These are phyloP conservation scores for Trypoxylon attenuatum DNA, from an alignment of 2,888 invertebrate genomes.

Conservation along the genomic window DNA sequence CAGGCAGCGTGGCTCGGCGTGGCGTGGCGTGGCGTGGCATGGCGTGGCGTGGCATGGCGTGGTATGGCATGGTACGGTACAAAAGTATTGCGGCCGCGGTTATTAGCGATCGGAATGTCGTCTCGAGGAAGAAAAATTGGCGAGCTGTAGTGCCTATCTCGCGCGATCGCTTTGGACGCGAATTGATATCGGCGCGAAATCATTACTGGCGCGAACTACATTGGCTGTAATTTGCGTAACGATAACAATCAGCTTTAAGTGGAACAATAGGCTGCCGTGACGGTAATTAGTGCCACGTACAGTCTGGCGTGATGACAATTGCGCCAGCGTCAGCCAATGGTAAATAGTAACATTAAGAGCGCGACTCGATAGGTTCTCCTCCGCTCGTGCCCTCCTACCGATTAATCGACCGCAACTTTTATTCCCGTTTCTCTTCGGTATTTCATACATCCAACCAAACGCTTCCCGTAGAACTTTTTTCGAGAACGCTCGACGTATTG, in stretches of 20 bases:
- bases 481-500: too few species aligned
- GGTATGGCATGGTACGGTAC: too few species aligned
- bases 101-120: slow-evolving; percentile 44
- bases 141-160: slow-evolving; percentile 2
- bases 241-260: slow-evolving; percentile 59
- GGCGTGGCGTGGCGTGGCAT: too few species aligned
- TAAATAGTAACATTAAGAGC: slow-evolving; percentile 59
- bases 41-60: too few species aligned
- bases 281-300: slow-evolving; percentile 58
- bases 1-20: slow-evolving; percentile 16
- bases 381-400: background rate
- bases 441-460: too few species aligned
- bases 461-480: too few species aligned
- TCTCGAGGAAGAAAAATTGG: slow-evolving; percentile 33
- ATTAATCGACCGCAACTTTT: too few species aligned
- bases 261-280: slow-evolving; percentile 60
- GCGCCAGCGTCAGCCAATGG: slow-evolving; percentile 48
- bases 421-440: too few species aligned
- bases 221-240: slow-evolving; percentile 60
- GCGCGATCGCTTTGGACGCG: slow-evolving; percentile 14
- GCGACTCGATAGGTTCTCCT: slow-evolving; percentile 35
- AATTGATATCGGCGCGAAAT: slow-evolving; percentile 59
- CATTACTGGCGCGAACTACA: slow-evolving; percentile 51
- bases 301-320: slow-evolving; percentile 59
- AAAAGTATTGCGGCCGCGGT: slow-evolving; percentile 31